These are phyloP conservation scores for Eristalis pertinax DNA, from an alignment of 2,888 invertebrate genomes.

Conservation along the genomic window DNA sequence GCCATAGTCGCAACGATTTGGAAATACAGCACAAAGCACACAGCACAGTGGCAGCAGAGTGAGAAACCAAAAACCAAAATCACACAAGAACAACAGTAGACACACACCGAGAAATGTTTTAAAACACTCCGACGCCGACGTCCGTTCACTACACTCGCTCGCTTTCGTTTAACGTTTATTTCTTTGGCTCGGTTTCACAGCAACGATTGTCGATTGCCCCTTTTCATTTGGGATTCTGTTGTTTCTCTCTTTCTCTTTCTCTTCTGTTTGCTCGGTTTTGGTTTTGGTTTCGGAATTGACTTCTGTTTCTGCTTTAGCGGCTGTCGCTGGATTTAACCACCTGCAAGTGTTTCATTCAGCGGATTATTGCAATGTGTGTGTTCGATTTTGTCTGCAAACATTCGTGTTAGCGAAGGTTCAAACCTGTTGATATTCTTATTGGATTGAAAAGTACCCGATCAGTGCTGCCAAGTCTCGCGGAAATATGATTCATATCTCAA, in stretches of 20 bases:
- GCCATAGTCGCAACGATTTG: constrained; percentile 41
- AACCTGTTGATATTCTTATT: constrained; percentile 21
- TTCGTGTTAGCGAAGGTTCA: constrained; percentile 22
- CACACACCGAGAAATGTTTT: constrained; percentile 60
- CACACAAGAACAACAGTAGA: constrained; percentile 42
- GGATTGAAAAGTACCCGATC: neutral
- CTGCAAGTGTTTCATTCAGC: constrained; percentile 51
- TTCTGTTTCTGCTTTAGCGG: constrained; percentile 20
- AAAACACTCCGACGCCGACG: constrained; percentile 60
- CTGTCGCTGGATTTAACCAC: constrained; percentile 49
- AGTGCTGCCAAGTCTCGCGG: constrained; percentile 13
- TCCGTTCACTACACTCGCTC: constrained; percentile 61
- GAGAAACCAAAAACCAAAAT: constrained; percentile 34
- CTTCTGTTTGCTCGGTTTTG: constrained; percentile 15
- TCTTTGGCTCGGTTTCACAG: constrained; percentile 25
- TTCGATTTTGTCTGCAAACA: constrained; percentile 40
- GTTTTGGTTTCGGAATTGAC: constrained; percentile 54
- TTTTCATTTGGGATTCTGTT: constrained; percentile 41
- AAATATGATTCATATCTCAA: neutral
- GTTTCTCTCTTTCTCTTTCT: neutral
- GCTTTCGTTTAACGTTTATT: constrained; percentile 68
- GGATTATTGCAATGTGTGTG: neutral
- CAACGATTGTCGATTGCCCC: constrained; percentile 62
- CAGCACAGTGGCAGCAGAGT: constrained; percentile 9
- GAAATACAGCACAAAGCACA: constrained; percentile 24